A percentile compares a stretch with the other conserved stretches of the same genome.
Conservation (phyloP, 2,797 vertebrate genomes). For the Hippocampus kuda region DNA sequence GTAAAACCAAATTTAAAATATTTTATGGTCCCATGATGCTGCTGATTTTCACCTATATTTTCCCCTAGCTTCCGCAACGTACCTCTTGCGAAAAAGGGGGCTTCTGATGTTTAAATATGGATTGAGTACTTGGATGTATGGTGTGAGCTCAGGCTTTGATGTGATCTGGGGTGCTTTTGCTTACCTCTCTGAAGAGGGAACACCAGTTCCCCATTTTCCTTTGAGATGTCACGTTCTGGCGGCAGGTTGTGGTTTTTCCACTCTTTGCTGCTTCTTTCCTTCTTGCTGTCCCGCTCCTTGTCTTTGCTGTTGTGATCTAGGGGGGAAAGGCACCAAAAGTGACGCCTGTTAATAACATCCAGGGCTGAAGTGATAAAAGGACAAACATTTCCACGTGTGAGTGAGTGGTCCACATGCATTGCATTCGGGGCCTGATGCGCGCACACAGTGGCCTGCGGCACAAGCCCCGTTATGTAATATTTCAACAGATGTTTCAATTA, state of each 20-base stretch:
- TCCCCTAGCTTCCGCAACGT: neutral
- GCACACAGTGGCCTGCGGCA: slow-evolving; percentile 37
- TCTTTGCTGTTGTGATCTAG: slow-evolving; percentile 66
- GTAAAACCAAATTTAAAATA: no score
- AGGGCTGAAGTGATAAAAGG: slow-evolving; percentile 18
- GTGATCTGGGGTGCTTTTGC: neutral
- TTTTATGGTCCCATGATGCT: no score
- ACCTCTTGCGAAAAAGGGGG: neutral
- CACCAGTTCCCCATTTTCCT: slow-evolving; percentile 83
- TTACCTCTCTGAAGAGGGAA: slow-evolving; percentile 79
- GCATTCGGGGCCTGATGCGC: slow-evolving; percentile 37
- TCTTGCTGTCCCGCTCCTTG: slow-evolving; percentile 67
- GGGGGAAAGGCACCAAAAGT: neutral
- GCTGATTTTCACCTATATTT: no score
- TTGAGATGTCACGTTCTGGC: slow-evolving; percentile 76
- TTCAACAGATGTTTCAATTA: neutral
- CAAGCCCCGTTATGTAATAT: slow-evolving; percentile 29
- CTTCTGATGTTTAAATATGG: neutral
- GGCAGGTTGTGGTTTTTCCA: slow-evolving; percentile 81
- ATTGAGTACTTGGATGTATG: neutral
- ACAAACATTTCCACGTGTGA: slow-evolving; percentile 62
- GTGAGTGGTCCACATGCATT: slow-evolving; percentile 24
- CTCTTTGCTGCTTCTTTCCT: slow-evolving; percentile 75
- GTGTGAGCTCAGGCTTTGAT: neutral
- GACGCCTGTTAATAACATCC: slow-evolving; percentile 16